Conservation (phyloP, 2,113 vertebrate genomes). For the Aspiorhynchus laticeps region DNA sequence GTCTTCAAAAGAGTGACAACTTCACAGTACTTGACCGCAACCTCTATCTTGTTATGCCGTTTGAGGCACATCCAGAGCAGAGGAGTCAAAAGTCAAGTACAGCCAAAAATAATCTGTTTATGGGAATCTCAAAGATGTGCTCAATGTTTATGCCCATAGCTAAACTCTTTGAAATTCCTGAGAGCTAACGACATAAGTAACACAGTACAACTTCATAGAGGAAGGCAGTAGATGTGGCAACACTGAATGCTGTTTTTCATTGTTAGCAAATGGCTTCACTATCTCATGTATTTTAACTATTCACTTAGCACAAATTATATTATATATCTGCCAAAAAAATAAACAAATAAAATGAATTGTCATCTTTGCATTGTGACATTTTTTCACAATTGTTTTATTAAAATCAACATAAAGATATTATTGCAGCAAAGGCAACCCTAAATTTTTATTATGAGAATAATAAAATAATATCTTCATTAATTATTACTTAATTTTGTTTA, state of each 20-base stretch:
- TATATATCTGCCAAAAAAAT: background rate
- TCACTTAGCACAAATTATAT: background rate
- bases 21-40: slow-evolving; percentile 62
- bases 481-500: too few relatives aligned
- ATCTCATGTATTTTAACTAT: background rate
- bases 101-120: slow-evolving; percentile 46
- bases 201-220: slow-evolving; percentile 5
- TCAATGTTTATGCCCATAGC: background rate
- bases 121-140: slow-evolving; percentile 36
- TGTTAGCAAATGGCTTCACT: background rate
- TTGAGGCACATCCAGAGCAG: slow-evolving; percentile 61
- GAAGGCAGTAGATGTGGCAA: background rate
- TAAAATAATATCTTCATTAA: too few relatives aligned
- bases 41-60: slow-evolving; percentile 70
- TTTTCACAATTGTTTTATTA: background rate
- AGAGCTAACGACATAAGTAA: background rate
- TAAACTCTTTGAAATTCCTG: slow-evolving; percentile 24
- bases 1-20: slow-evolving; percentile 67
- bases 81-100: slow-evolving; percentile 65
- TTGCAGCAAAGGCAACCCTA: too few relatives aligned
- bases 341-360: background rate
- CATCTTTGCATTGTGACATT: background rate
- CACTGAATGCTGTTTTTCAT: background rate
- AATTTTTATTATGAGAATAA: too few relatives aligned
- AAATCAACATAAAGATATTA: background rate